Percentiles rank a stretch among this genome's conserved stretches.
Conservation (phyloP, 2,797 vertebrate species). For the Rhinogobio ventralis region DNA sequence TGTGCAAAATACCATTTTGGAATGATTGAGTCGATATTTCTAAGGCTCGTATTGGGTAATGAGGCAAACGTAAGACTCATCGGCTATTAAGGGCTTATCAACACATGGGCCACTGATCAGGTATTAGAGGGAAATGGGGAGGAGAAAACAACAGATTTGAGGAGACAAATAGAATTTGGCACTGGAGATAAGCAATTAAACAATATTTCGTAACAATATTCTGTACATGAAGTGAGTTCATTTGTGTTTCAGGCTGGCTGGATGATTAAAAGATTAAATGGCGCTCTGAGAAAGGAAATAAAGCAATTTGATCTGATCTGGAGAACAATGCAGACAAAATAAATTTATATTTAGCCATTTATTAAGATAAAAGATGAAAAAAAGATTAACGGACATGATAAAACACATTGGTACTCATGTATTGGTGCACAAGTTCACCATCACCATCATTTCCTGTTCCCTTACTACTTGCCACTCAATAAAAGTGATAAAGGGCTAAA, state of each 20-base stretch:
- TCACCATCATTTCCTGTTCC: constrained; percentile 3
- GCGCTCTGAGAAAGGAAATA: not conserved
- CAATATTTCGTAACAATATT: not conserved
- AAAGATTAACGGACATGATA: not conserved
- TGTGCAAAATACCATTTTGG: constrained; percentile 15
- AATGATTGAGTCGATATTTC: constrained; percentile 35
- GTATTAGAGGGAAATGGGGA: constrained; percentile 28
- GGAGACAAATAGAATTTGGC: not conserved
- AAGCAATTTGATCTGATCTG: not conserved
- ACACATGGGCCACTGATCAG: constrained; percentile 37
- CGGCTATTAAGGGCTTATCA: constrained; percentile 35
- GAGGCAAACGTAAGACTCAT: constrained; percentile 29
- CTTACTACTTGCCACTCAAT: not conserved
- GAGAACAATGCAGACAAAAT: constrained; percentile 3
- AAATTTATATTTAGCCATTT: not conserved
- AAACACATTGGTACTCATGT: not conserved
- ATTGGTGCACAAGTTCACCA: not conserved
- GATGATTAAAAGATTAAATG: not conserved
- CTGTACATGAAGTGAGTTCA: not conserved
- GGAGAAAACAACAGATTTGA: constrained; percentile 23
- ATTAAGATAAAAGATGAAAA: not conserved
- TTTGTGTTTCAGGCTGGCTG: constrained; percentile 5
- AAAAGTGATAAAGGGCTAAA: constrained; percentile 23
- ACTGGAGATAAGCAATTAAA: constrained; percentile 11
- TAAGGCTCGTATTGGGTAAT: constrained; percentile 34